These are phyloP conservation scores for Panthera leo DNA, from an alignment of 2,113 vertebrate genomes.

Conservation along the genomic window DNA sequence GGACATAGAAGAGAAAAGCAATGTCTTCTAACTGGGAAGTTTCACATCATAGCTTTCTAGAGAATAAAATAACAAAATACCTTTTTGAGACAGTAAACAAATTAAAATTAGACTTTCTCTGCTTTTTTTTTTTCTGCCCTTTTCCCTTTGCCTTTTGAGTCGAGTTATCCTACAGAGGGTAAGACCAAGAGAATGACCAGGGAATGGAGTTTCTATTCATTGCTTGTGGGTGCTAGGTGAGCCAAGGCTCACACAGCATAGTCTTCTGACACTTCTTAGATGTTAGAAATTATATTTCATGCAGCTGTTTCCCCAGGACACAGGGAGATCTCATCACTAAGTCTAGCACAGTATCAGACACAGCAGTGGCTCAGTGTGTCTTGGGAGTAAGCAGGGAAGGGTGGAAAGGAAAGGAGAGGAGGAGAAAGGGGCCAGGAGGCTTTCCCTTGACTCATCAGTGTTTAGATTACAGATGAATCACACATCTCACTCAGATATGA, in stretches of 20 bases:
- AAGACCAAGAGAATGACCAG: neutral
- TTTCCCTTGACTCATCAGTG: neutral
- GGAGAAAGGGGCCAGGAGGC: neutral
- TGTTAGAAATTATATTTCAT: neutral
- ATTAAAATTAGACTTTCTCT: neutral
- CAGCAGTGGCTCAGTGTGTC: neutral
- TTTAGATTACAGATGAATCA: neutral
- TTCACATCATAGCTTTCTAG: neutral
- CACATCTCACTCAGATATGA: neutral
- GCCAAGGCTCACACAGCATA: neutral
- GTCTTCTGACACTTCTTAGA: neutral
- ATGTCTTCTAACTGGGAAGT: neutral
- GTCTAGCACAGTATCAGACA: neutral
- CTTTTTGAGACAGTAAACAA: neutral
- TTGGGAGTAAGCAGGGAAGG: neutral
- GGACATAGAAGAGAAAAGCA: neutral
- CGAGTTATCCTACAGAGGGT: neutral
- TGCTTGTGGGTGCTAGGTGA: neutral
- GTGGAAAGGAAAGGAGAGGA: neutral
- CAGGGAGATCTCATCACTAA: neutral
- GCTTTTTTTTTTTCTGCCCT: neutral
- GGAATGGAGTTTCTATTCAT: neutral
- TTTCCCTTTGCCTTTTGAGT: neutral
- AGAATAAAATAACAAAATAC: neutral
- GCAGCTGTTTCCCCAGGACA: neutral